These are phyloP conservation scores for Aphidoletes aphidimyza DNA, from an alignment of 2,888 invertebrate genomes.

Conservation along the genomic window DNA sequence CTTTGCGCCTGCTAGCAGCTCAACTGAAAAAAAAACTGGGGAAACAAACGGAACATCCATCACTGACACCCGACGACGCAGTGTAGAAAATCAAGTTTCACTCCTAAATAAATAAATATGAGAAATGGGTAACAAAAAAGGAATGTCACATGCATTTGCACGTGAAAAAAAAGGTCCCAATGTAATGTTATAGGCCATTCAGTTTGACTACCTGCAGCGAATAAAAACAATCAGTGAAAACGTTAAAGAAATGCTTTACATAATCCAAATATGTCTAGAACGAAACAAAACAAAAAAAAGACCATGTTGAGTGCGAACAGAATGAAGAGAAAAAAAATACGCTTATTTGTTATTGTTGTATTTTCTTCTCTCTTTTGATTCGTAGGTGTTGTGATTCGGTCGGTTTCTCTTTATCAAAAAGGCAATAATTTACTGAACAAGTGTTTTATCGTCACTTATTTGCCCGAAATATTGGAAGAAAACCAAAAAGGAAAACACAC, in stretches of 20 bases:
- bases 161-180: background rate
- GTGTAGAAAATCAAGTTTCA: background rate
- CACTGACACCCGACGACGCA: background rate
- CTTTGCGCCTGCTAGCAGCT: too few relatives aligned
- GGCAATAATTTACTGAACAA: constrained; percentile 3
- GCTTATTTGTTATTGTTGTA: background rate
- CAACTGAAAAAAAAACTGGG: too few relatives aligned
- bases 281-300: background rate
- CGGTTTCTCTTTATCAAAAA: background rate
- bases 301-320: background rate
- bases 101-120: constrained; percentile 1
- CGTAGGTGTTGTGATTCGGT: background rate
- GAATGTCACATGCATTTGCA: background rate
- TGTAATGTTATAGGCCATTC: background rate
- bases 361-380: background rate
- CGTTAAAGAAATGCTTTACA: background rate
- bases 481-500: background rate
- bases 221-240: constrained; percentile 10
- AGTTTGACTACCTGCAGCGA: background rate
- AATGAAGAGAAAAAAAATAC: background rate
- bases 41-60: background rate
- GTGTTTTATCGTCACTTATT: constrained; percentile 10
- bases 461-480: background rate
- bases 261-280: background rate
- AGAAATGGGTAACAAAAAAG: background rate